Percentiles rank a stretch among this genome's conserved stretches.
Evolutionary conservation across 2,888 invertebrate genomes (phyloP).

Genomic region (Celastrina argiolus): DNA sequence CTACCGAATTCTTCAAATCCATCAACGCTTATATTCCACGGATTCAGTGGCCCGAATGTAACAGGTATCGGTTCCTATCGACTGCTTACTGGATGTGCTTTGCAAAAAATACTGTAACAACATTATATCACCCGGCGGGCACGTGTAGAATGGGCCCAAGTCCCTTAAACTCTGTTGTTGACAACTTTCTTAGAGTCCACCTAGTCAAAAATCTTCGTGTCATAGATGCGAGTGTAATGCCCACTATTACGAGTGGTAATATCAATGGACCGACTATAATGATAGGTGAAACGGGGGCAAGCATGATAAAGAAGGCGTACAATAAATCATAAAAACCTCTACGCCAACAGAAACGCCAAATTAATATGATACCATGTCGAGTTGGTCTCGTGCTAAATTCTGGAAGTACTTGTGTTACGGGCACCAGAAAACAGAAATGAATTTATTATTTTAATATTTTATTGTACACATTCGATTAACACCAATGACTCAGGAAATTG

Average conservation of each 20-base stretch:
- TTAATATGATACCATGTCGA: no score
- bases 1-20: slow-evolving; percentile 45
- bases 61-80: slow-evolving; percentile 42
- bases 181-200: slow-evolving; percentile 80
- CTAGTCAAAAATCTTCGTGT: slow-evolving; percentile 81
- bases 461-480: no score
- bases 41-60: slow-evolving; percentile 45
- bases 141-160: slow-evolving; percentile 78
- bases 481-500: no score
- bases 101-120: slow-evolving; percentile 62
- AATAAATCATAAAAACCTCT: background rate
- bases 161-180: slow-evolving; percentile 48
- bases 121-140: slow-evolving; percentile 83
- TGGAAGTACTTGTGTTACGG: no score
- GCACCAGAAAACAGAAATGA: no score
- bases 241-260: slow-evolving; percentile 84
- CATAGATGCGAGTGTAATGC: slow-evolving; percentile 89
- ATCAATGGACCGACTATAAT: slow-evolving; percentile 88
- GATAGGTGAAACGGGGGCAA: slow-evolving; percentile 87
- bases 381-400: no score
- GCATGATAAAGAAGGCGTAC: slow-evolving; percentile 80
- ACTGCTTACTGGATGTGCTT: slow-evolving; percentile 52
- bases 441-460: no score
- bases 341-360: background rate
- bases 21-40: slow-evolving; percentile 44